These are phyloP conservation scores for Ispidina picta DNA, from an alignment of 2,797 vertebrate genomes.

Conservation along the genomic window DNA sequence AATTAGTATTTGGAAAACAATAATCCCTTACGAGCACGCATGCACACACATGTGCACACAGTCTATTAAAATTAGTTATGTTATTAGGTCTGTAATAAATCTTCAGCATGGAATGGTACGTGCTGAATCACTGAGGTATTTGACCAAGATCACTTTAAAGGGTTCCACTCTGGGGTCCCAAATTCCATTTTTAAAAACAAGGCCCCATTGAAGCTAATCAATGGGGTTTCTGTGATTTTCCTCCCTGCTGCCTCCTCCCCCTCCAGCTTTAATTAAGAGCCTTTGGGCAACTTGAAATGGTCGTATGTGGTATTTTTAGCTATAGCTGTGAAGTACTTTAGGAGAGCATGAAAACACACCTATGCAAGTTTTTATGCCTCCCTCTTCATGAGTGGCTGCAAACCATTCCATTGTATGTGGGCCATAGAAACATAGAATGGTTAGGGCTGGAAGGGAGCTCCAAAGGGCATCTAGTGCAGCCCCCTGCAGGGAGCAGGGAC, in stretches of 20 bases:
- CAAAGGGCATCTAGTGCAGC: too few species aligned
- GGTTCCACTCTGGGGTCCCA: slow-evolving; percentile 32
- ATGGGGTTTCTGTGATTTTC: slow-evolving; percentile 44
- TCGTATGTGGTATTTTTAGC: slow-evolving; percentile 18
- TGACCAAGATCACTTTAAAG: slow-evolving; percentile 45
- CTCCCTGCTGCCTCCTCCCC: background rate
- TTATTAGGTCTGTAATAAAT: slow-evolving; percentile 47
- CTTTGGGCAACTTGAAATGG: background rate
- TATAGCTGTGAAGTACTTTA: background rate
- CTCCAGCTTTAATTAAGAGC: slow-evolving; percentile 15
- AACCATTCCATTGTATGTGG: rapidly evolving
- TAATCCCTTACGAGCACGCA: slow-evolving; percentile 37
- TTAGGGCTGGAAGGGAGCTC: too few species aligned
- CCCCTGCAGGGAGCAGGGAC: too few species aligned
- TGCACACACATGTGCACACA: background rate
- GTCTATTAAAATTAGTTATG: slow-evolving; percentile 36
- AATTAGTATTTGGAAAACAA: slow-evolving; percentile 53
- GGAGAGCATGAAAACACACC: background rate
- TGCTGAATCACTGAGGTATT: slow-evolving; percentile 46
- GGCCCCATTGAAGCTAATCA: slow-evolving; percentile 44
- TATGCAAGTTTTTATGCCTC: rapidly evolving
- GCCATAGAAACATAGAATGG: rapidly evolving
- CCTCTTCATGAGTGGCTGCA: rapidly evolving
- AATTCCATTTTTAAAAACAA: slow-evolving; percentile 51
- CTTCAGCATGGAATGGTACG: slow-evolving; percentile 6